These are phyloP conservation scores for Pao palembangensis DNA, from an alignment of 2,113 vertebrate genomes.

Conservation along the genomic window DNA sequence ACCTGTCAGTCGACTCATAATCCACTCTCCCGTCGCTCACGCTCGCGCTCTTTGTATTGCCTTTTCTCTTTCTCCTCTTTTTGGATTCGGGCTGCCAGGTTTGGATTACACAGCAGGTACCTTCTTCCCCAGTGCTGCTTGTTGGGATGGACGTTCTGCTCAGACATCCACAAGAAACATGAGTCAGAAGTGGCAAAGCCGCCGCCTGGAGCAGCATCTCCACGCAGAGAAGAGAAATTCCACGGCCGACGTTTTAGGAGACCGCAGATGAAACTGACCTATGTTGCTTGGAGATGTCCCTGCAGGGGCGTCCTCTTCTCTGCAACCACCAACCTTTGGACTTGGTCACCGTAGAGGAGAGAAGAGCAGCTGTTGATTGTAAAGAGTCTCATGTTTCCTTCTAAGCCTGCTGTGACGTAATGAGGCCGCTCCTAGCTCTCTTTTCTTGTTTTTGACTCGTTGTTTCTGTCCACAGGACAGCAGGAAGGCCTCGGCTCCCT, in stretches of 20 bases:
- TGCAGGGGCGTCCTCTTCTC: too few species aligned
- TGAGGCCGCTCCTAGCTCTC: constrained; percentile 40
- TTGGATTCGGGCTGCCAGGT: constrained; percentile 6
- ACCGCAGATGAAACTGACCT: too few species aligned
- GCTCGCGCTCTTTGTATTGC: background rate
- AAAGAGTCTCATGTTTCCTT: too few species aligned
- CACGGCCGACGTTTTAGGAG: too few species aligned
- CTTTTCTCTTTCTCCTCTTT: background rate
- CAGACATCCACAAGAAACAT: background rate
- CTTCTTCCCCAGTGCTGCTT: background rate
- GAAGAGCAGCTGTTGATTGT: too few species aligned
- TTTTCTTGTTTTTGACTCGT: background rate
- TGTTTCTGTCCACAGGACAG: constrained; percentile 3
- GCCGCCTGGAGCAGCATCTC: too few species aligned
- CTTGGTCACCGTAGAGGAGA: too few species aligned
- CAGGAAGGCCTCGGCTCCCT: background rate
- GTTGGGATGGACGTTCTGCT: constrained; percentile 1
- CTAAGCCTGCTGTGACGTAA: constrained; percentile 42
- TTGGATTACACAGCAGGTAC: constrained; percentile 5
- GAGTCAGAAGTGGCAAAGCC: too few species aligned
- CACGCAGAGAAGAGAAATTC: too few species aligned
- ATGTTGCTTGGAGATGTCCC: too few species aligned
- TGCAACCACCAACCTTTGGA: too few species aligned
- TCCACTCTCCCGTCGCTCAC: constrained; percentile 25
- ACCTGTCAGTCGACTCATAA: constrained; percentile 41